Conservation (phyloP, 2,888 invertebrate species). For the Opisthograptis luteolata region DNA sequence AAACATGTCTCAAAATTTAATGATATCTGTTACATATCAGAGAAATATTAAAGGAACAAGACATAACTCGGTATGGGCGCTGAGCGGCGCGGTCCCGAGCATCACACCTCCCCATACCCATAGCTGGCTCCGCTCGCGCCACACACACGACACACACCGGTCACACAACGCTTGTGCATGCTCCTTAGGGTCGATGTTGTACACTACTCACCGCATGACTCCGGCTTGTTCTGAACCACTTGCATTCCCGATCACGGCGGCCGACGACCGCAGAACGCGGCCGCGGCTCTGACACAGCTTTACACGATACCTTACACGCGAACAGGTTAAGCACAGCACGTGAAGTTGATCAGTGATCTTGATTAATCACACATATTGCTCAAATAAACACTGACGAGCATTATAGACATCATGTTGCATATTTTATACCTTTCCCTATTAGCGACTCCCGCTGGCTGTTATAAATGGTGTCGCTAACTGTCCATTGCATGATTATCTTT, state of each 20-base stretch:
- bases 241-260: conserved; percentile 84
- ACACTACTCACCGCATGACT: conserved; percentile 77
- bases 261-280: conserved; percentile 60
- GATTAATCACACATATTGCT: conserved; percentile 66
- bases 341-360: conserved; percentile 52
- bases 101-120: conserved; percentile 65
- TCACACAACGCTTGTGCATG: conserved; percentile 77
- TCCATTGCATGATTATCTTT: conserved; percentile 73
- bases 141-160: conserved; percentile 67
- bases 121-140: conserved; percentile 83
- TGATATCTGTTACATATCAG: background rate
- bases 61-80: conserved; percentile 42
- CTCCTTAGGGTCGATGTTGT: conserved; percentile 65
- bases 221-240: conserved; percentile 75
- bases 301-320: conserved; percentile 80
- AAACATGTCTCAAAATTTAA: conserved; percentile 28
- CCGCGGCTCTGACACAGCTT: conserved; percentile 75
- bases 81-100: conserved; percentile 65
- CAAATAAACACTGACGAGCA: conserved; percentile 71
- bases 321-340: conserved; percentile 78
- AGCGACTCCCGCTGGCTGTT: conserved; percentile 74
- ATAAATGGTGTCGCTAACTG: conserved; percentile 74
- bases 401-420: conserved; percentile 78
- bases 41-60: conserved; percentile 33
- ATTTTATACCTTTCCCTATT: conserved; percentile 84